Evolutionary conservation across 2,113 vertebrate genomes (phyloP), one percentile per base, ranked within the genome.

Genomic region (Trichomycterus rosablanca): DNA sequence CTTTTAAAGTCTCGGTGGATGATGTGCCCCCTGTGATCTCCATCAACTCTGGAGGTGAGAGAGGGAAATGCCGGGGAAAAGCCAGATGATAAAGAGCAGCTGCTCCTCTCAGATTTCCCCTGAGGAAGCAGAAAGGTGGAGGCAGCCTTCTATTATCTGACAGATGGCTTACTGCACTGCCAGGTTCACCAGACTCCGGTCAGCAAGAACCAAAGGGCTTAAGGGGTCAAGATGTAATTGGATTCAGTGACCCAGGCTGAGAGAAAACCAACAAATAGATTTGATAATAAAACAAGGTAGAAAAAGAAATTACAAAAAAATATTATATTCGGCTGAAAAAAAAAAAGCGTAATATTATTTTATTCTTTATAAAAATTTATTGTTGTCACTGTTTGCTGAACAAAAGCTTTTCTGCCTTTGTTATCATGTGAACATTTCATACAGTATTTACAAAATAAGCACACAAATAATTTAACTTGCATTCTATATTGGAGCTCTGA

Each of bases 91-190:
- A 88, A 58, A 87, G 83, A 79, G 83, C 76, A 82, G 78, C 72
- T 86, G 78, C 49, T 75, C 80, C 76, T 67, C 53, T 67, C 78
- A 90, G 87, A 88, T 90, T 90, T 93, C 84, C 83, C 83, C 57
- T 57, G 86, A 83, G 88, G 82, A 79, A 82, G 67, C 42, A 55
- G 72, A 51, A 64, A 86, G 83, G 78, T 87, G 74, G 85, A 82
- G 84, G 74, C 80, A 76, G 86, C 76, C 74, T 56, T 69, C 68
- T 77, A 82, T 80, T 78, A 80, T 87, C 86, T 84, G 82, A 83
- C 85, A 78, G 79, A 72, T 72, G 78, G 81, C 83, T 89, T 87
- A 84, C 74, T 66, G 40, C 53, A 54, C 74, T 73, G 79, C 77
- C 67, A 79, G 77, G 79, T 50, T 40, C 78, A 72, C 78, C 76